Base-by-base conservation (phyloP, 1,140 invertebrate species). In the Scaptomyza montana region DNA sequence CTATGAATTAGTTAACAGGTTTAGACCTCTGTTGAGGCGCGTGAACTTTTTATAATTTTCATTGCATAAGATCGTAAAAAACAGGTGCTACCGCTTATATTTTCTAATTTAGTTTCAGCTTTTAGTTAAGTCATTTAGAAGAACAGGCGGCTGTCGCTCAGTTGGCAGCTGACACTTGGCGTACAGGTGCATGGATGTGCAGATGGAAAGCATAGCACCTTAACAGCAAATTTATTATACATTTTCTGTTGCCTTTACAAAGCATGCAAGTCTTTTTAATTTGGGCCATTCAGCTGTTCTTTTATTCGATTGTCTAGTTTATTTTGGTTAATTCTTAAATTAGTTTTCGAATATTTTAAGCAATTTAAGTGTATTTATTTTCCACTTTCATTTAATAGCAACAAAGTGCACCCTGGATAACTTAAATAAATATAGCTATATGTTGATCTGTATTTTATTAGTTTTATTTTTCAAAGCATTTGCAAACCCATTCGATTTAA, bases 111-210 rank as follows among this genome's bases (percentile, higher is more conserved):
- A 51, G 36, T 16, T 56, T 45, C 41, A 45, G 39, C 57, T 51
- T 51, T 63, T 74, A 62, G 45, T 55, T 60, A 61, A 60, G 36
- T 30, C 53, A 46, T 63, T 69, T 56, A 57, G 57, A 46, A 43
- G 19, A 41, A 28, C 19, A 51, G 16, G 36, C 19, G 12, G 25
- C 65, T 45, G 57, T 50, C 39, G 41, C 59, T 56, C 7, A 33
- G 16, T 10, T 53, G 70, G 57, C 71, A 74, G 71, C 64, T 74
- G 66, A 69, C 53, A 69, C 59, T 57, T 53, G 49, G 13, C 10
- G 39, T 69, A 63, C 71, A 74, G 71, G 71, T 74, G 71, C 71
- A 74, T 43, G 36, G 36, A 64, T 54, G 51, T 63, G 28, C 28
- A 65, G 36, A 59, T 45, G 28, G 13, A 28, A 70, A 33, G 28